A percentile compares a stretch with the other conserved stretches of the same genome.
phyloP scores from a whole-genome alignment of 2,888 invertebrate genomes.

The Lumbricus terrestris region DNA sequence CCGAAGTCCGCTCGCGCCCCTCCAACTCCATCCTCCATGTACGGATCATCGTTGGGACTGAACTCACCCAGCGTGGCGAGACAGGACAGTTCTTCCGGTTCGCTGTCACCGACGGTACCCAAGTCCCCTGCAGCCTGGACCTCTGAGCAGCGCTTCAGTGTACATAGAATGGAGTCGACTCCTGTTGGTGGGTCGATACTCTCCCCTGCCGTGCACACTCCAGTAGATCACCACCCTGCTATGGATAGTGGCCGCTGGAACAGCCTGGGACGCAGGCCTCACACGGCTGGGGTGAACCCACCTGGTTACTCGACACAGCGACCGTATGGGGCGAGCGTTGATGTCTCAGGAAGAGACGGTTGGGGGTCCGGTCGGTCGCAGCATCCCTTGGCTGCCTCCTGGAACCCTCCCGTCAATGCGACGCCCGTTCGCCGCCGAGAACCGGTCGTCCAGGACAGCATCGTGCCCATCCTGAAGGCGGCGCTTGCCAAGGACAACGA shows the following conservation, averaged over 20 bases:
- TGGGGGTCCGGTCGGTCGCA: background rate
- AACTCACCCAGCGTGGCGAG: background rate
- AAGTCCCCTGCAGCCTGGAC: background rate
- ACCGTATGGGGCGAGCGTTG: background rate
- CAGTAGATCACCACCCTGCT: background rate
- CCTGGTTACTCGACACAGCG: background rate
- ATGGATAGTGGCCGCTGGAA: background rate
- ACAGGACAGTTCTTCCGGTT: background rate
- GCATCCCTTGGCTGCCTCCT: background rate
- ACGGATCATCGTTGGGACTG: background rate
- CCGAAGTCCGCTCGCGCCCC: background rate
- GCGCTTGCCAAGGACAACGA: slow-evolving; percentile 9
- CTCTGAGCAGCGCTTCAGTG: background rate
- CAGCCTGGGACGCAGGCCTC: background rate
- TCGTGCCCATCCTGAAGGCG: background rate
- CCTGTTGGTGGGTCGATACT: background rate
- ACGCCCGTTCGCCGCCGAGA: background rate
- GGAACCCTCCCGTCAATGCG: background rate
- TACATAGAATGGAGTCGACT: background rate
- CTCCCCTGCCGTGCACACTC: background rate
- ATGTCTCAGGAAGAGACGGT: background rate
- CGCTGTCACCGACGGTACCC: background rate
- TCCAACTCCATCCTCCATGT: background rate
- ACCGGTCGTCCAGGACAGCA: background rate
- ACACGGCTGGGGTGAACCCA: background rate